These are phyloP conservation scores for Tortricodes alternella DNA, from an alignment of 2,888 invertebrate genomes.

Conservation along the genomic window DNA sequence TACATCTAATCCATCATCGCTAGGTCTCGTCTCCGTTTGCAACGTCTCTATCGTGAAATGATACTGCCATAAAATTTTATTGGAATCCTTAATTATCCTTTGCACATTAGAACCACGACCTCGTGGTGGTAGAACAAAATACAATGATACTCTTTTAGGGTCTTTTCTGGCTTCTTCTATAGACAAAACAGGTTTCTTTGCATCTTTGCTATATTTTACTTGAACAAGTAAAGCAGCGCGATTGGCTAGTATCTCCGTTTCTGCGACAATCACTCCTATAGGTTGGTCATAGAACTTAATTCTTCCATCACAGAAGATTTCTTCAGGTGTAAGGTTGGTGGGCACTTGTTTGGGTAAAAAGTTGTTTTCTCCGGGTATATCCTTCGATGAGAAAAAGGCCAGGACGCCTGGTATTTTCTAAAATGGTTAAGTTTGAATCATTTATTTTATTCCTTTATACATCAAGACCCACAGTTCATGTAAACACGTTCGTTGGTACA, in stretches of 20 bases:
- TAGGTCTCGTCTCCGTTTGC: constrained; percentile 81
- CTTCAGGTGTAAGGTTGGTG: constrained; percentile 53
- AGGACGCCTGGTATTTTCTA: constrained; percentile 86
- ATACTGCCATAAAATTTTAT: constrained; percentile 83
- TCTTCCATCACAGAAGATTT: constrained; percentile 75
- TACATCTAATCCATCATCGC: constrained; percentile 86
- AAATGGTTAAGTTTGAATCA: constrained; percentile 41
- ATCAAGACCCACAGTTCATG: too few species aligned
- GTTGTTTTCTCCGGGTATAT: constrained; percentile 86
- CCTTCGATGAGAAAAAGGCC: constrained; percentile 84
- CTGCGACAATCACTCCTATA: constrained; percentile 86
- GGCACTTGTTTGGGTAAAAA: constrained; percentile 60
- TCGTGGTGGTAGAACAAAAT: constrained; percentile 50
- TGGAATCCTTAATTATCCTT: constrained; percentile 80
- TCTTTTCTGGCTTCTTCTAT: constrained; percentile 56
- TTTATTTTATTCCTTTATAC: too few species aligned
- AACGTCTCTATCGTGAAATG: constrained; percentile 88
- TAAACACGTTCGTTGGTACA: too few species aligned
- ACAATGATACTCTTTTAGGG: constrained; percentile 50
- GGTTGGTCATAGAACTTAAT: constrained; percentile 86
- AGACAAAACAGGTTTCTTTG: constrained; percentile 54
- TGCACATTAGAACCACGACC: constrained; percentile 63
- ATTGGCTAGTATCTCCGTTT: constrained; percentile 78
- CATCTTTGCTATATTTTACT: constrained; percentile 76
- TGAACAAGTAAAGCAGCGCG: constrained; percentile 83